Percentiles rank a stretch among this genome's conserved stretches.
phyloP scores from a whole-genome alignment of 2,797 vertebrate genomes.

The Ibycter americanus region DNA sequence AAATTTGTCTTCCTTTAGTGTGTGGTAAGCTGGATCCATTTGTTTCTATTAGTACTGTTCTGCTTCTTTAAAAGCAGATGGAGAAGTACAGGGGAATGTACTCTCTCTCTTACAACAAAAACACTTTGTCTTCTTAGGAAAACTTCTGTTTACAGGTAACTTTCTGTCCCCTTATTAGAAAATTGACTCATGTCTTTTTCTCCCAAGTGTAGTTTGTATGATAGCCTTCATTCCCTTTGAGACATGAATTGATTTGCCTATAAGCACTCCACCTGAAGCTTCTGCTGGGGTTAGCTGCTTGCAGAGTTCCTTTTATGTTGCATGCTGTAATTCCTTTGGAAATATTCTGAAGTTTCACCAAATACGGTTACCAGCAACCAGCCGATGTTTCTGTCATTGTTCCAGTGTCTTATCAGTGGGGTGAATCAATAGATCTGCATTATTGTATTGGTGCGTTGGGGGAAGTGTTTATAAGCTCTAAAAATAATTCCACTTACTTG shows the following conservation, averaged over 20 bases:
- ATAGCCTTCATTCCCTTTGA: not conserved
- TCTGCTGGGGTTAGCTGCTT: not conserved
- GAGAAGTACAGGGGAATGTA: not conserved
- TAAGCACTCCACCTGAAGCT: not conserved
- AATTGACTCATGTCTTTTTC: not conserved
- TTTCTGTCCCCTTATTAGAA: fast-evolving
- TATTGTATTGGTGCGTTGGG: not conserved
- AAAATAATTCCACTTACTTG: not conserved
- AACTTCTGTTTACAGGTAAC: not conserved
- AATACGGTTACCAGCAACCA: not conserved
- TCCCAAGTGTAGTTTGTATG: not conserved
- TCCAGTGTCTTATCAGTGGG: not conserved
- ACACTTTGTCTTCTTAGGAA: not conserved
- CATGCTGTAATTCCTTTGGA: not conserved
- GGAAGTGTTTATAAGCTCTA: not conserved
- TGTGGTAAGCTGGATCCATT: not conserved
- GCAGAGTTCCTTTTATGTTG: not conserved
- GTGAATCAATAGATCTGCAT: not conserved
- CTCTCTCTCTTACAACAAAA: not conserved
- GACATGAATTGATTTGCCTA: not conserved
- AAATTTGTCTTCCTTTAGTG: not conserved
- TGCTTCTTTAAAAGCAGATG: not conserved
- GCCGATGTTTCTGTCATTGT: not conserved
- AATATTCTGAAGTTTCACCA: not conserved
- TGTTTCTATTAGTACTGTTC: not conserved